These are phyloP conservation scores for Acestrorhynchus altus DNA, from an alignment of 2,797 vertebrate species.

Conservation along the genomic window DNA sequence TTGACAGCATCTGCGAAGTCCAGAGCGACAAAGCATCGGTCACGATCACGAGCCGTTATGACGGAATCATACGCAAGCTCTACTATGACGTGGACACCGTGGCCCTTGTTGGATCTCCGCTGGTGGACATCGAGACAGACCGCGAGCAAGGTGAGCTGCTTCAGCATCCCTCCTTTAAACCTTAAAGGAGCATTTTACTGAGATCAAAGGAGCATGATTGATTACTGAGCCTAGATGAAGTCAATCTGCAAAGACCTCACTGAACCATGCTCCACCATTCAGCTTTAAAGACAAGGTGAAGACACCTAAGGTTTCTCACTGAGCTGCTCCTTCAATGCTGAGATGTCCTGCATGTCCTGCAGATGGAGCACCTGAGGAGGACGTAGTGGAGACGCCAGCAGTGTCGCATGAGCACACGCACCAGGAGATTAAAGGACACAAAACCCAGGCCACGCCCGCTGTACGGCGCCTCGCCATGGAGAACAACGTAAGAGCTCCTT, in stretches of 20 bases:
- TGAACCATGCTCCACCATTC: too few species aligned
- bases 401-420: constrained; percentile 92
- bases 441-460: constrained; percentile 92
- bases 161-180: too few species aligned
- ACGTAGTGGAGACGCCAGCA: constrained; percentile 92
- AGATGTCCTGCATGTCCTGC: constrained; percentile 28
- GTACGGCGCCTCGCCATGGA: constrained; percentile 94
- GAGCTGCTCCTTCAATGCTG: too few species aligned
- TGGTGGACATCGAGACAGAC: constrained; percentile 95
- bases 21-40: constrained; percentile 97
- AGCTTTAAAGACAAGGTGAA: too few species aligned
- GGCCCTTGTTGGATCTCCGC: constrained; percentile 88
- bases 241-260: too few species aligned
- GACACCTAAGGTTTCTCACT: too few species aligned
- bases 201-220: too few species aligned
- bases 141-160: constrained; percentile 87
- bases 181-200: too few species aligned
- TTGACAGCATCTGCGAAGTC: constrained; percentile 97
- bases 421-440: constrained; percentile 93
- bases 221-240: too few species aligned
- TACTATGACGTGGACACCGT: constrained; percentile 88
- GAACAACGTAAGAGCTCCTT: constrained; percentile 86
- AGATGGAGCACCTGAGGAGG: constrained; percentile 88
- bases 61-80: constrained; percentile 89
- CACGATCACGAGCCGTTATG: constrained; percentile 95